These are phyloP conservation scores for Dysidea cf. avara DNA, from an alignment of 37 sponge, comb jelly and placozoan genomes.

Conservation along the genomic window DNA sequence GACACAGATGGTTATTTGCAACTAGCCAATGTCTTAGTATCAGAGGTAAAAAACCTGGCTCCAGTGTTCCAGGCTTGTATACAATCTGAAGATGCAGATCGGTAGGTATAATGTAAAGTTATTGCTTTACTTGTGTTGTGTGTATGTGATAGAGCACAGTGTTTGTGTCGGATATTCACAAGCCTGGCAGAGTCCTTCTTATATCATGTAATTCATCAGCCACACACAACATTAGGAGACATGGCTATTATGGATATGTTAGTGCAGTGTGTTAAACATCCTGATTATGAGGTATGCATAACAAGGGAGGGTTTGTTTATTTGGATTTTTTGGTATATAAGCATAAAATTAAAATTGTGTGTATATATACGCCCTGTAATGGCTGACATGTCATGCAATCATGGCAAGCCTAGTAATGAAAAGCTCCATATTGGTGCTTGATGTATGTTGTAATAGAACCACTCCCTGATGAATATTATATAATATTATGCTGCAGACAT, in stretches of 20 bases:
- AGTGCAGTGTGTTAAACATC: conserved; percentile 51
- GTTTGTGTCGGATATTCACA: conserved; percentile 77
- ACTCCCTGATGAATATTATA: too few species aligned
- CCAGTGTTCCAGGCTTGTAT: conserved; percentile 65
- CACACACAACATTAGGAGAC: conserved; percentile 60
- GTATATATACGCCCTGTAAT: too few species aligned
- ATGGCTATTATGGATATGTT: conserved; percentile 41
- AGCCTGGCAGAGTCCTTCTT: conserved; percentile 80
- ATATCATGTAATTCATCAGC: conserved; percentile 44
- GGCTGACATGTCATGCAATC: too few species aligned
- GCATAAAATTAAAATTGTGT: too few species aligned
- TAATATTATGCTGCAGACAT: too few species aligned
- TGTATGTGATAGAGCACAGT: conserved; percentile 47
- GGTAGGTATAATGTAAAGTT: conserved; percentile 36
- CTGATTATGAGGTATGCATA: conserved; percentile 58
- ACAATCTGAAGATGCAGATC: conserved; percentile 42
- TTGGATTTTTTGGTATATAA: too few species aligned
- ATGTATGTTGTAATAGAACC: too few species aligned
- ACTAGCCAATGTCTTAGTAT: conserved; percentile 34
- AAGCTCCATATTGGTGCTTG: too few species aligned
- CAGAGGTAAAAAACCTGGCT: conserved; percentile 33
- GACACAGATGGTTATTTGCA: conserved; percentile 17
- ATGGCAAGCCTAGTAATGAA: too few species aligned
- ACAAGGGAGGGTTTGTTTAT: too few species aligned
- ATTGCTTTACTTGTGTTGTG: background rate